These are phyloP conservation scores for Scatophagus argus DNA, from an alignment of 2,113 vertebrate species.

Conservation along the genomic window DNA sequence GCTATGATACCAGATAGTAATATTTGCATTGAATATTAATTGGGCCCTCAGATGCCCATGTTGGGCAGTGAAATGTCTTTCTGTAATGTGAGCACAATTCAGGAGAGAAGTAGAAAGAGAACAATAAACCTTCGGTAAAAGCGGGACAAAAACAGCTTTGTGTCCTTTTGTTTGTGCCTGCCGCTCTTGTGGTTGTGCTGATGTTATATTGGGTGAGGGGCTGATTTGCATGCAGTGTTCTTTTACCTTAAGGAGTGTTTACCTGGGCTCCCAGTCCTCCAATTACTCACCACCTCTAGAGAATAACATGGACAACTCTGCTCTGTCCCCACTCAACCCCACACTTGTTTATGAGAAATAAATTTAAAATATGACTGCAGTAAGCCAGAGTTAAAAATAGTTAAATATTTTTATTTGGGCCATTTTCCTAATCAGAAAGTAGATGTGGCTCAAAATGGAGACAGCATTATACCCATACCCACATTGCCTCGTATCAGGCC, in stretches of 20 bases:
- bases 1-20: slow-evolving; percentile 80
- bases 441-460: background rate
- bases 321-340: slow-evolving; percentile 8
- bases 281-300: slow-evolving; percentile 43
- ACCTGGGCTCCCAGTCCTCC: slow-evolving; percentile 44
- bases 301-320: slow-evolving; percentile 16
- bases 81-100: slow-evolving; percentile 55
- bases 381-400: slow-evolving; percentile 2
- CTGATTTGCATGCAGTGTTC: slow-evolving; percentile 43
- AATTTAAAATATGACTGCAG: slow-evolving; percentile 21
- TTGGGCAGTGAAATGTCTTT: slow-evolving; percentile 54
- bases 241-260: slow-evolving; percentile 46
- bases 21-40: slow-evolving; percentile 83
- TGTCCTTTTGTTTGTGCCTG: slow-evolving; percentile 17
- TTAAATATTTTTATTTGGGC: background rate
- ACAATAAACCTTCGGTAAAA: slow-evolving; percentile 16
- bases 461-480: background rate
- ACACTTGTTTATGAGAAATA: slow-evolving; percentile 11
- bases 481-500: no score
- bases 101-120: slow-evolving; percentile 17
- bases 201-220: no score
- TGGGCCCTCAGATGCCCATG: slow-evolving; percentile 64
- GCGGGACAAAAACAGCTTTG: background rate
- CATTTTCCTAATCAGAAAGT: slow-evolving; percentile 2
- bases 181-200: slow-evolving; percentile 16